Base-by-base conservation (phyloP, 53 echinoderm and acorn worm genomes). In the Crossaster papposus region DNA sequence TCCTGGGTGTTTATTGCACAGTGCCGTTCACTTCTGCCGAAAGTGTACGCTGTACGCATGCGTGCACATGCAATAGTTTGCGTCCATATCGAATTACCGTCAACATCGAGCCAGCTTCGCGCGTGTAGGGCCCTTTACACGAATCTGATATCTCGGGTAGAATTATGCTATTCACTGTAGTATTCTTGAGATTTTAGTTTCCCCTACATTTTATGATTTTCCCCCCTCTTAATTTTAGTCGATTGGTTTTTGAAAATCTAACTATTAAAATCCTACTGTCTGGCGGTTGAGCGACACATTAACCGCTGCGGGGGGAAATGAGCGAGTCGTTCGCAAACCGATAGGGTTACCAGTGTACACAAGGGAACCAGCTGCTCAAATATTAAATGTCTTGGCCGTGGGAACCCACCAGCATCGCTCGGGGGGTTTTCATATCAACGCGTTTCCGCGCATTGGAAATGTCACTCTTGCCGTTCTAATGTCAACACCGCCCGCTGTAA, bases 341-440 rank as follows among this genome's bases (percentile, higher is more conserved):
- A 68, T 74, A 35, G 20, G 75, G 75, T 74, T 74, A 74, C 75
- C 75, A 34, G 28, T 74, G 75, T 36, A 74, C 75, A 74, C 35
- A 74, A 32, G 33, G 75, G 75, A 74, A 35, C 75, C 75, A 74
- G 75, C 75, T 74, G 75, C 75, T 74, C 75, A 74, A 74, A 74
- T 74, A 74, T n/a, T 11, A 26, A 14, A 26, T 23, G n/a, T 12
- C 20, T 24, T 28, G 58, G 4, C 10, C 17, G 24, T 24, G 20
- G 26, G 24, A 28, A 28, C 68, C 68, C 28, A 6, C 24, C 4
- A 26, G 68, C 28, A 26, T 3, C 4, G 24, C 68, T 68, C 9
- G 4, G 28, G 7, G 3, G 68, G n/a, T 26, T 10, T n/a, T 68
- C 0, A 26, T 26, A 24, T 68, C 29, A 4, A 68, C 68, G 68